Conservation (phyloP, 2,113 vertebrate genomes). For the Hemicordylus capensis region DNA sequence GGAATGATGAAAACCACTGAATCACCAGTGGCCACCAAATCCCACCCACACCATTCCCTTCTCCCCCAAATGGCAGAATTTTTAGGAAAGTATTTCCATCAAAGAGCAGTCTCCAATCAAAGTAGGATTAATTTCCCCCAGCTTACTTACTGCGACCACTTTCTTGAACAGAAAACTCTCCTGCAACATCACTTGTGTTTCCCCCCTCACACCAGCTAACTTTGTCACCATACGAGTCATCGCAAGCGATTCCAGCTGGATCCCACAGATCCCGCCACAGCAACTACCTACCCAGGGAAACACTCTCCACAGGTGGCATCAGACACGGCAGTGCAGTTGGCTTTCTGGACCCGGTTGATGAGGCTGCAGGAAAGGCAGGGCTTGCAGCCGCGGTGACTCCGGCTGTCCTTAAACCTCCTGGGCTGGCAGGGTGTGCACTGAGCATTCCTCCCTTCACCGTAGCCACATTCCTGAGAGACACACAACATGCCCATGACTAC, state of each 20-base stretch:
- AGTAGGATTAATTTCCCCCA: too few relatives aligned
- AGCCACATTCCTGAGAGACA: slow-evolving; percentile 81
- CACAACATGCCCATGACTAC: fast-evolving
- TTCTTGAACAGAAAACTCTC: too few relatives aligned
- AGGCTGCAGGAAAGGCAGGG: slow-evolving; percentile 79
- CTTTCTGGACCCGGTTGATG: slow-evolving; percentile 79
- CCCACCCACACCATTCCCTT: too few relatives aligned
- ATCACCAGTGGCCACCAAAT: too few relatives aligned
- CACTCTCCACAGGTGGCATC: slow-evolving; percentile 81
- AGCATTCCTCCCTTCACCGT: slow-evolving; percentile 70
- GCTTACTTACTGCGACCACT: too few relatives aligned
- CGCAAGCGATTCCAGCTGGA: neutral
- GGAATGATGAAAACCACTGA: too few relatives aligned
- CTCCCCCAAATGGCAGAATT: too few relatives aligned
- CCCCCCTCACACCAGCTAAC: too few relatives aligned
- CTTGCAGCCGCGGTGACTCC: slow-evolving; percentile 80
- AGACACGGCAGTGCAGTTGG: slow-evolving; percentile 72
- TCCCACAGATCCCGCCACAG: fast-evolving
- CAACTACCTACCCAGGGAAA: slow-evolving; percentile 76
- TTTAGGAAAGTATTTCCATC: too few relatives aligned
- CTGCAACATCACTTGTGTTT: too few relatives aligned
- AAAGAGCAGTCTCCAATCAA: neutral
- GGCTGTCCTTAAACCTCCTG: slow-evolving; percentile 81
- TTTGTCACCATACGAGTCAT: too few relatives aligned
- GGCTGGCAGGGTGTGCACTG: slow-evolving; percentile 74